phyloP scores from a whole-genome alignment of 2,113 vertebrate species.

The Melanocharis versteri region DNA sequence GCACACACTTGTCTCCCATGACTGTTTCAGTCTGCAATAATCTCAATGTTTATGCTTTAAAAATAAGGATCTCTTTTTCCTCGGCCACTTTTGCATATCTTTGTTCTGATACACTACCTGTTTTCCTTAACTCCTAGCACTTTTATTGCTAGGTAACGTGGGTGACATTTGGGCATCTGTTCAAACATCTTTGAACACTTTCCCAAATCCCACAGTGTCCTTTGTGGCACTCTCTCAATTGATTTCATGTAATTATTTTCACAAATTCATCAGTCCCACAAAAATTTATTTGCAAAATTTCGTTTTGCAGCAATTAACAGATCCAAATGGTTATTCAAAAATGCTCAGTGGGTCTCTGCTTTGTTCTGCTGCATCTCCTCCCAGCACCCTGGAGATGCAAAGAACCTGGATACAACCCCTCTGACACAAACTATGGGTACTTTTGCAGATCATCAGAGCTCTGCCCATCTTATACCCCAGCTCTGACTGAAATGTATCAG shows the following conservation, averaged over 20 bases:
- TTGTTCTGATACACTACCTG: not conserved
- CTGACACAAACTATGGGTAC: not conserved
- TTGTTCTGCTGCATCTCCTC: not conserved
- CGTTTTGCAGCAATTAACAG: not conserved
- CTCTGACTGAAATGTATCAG: not conserved
- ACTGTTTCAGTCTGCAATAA: not conserved
- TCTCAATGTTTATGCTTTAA: not conserved
- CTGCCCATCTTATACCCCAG: not conserved
- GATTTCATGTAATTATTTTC: conserved; percentile 28
- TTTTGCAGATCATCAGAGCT: not conserved
- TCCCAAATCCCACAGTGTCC: not conserved
- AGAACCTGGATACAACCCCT: not conserved
- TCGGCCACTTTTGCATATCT: not conserved
- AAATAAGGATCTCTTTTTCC: not conserved
- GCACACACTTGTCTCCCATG: not conserved
- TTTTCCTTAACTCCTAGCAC: not conserved
- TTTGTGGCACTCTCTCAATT: not conserved
- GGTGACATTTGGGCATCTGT: conserved; percentile 20
- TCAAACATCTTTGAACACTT: conserved; percentile 1
- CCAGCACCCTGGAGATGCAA: not conserved
- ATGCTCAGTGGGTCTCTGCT: not conserved
- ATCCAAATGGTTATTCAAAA: not conserved
- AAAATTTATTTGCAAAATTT: not conserved
- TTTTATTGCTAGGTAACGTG: not conserved
- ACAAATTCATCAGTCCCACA: conserved; percentile 27